Conservation (phyloP, 1,140 invertebrate genomes). For the Drosophila rhopaloa region DNA sequence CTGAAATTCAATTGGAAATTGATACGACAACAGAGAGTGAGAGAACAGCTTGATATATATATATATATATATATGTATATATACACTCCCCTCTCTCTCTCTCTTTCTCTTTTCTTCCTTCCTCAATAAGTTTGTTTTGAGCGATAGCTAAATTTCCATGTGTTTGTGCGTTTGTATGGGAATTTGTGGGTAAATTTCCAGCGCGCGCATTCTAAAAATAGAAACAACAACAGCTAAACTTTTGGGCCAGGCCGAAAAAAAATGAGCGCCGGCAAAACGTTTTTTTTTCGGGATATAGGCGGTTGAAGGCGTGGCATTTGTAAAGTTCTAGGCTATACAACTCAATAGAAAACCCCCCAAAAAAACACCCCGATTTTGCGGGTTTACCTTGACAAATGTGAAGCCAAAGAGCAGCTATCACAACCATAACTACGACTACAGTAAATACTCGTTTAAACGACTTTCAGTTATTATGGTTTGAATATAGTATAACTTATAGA, state of each 20-base stretch:
- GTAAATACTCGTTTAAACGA: background rate
- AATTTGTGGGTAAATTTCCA: slow-evolving; percentile 75
- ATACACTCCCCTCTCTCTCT: background rate
- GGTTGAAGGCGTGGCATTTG: slow-evolving; percentile 1
- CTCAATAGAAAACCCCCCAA: background rate
- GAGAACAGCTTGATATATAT: slow-evolving; percentile 7
- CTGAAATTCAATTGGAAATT: slow-evolving; percentile 69
- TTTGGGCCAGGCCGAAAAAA: slow-evolving; percentile 33
- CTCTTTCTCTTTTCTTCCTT: slow-evolving; percentile 37
- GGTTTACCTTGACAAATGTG: slow-evolving; percentile 68
- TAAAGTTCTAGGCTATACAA: slow-evolving; percentile 46
- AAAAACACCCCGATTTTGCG: slow-evolving; percentile 1
- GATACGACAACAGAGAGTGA: slow-evolving; percentile 41
- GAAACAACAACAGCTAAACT: slow-evolving; percentile 59
- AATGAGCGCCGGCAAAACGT: slow-evolving; percentile 23
- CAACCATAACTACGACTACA: slow-evolving; percentile 8
- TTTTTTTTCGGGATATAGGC: slow-evolving; percentile 1
- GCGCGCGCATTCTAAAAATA: slow-evolving; percentile 77
- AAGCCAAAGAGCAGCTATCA: slow-evolving; percentile 39
- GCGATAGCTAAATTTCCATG: slow-evolving; percentile 55
- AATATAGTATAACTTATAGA: no score
- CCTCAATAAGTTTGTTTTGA: slow-evolving; percentile 73
- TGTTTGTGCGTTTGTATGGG: slow-evolving; percentile 17
- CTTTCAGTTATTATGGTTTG: no score
- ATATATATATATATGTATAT: no score